A percentile compares a stretch with the other conserved stretches of the same genome.
phyloP scores from a whole-genome alignment of 2,113 vertebrate species.

The Phalacrocorax brasilianus region DNA sequence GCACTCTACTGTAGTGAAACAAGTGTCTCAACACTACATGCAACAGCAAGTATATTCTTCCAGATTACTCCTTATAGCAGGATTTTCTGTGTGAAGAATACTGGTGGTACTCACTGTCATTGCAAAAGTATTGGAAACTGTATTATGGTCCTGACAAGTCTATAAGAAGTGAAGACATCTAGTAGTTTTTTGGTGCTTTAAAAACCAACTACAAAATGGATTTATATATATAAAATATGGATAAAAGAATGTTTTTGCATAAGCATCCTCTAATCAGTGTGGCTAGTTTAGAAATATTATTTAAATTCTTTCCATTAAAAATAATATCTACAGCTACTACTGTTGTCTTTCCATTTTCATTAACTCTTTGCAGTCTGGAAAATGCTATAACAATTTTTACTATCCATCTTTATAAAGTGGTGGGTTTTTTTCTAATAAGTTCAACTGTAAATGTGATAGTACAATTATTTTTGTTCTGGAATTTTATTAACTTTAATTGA shows the following conservation, averaged over 20 bases:
- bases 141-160: background rate
- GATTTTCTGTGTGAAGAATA: background rate
- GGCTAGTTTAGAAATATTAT: background rate
- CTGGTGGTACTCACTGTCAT: background rate
- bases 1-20: background rate
- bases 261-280: background rate
- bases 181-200: background rate
- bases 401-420: background rate
- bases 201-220: background rate
- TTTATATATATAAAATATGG: background rate
- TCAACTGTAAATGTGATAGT: background rate
- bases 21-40: background rate
- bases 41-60: background rate
- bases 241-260: background rate
- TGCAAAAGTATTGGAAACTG: background rate
- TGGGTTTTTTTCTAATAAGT: background rate
- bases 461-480: background rate
- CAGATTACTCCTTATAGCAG: background rate
- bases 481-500: background rate
- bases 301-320: background rate
- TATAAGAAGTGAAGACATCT: background rate
- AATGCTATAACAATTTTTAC: background rate
- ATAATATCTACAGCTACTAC: background rate
- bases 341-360: background rate
- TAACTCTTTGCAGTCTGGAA: background rate